Percentiles rank a stretch among this genome's conserved stretches.
phyloP scores from a whole-genome alignment of 92 coral and sea anemone genomes.

The Blastomussa wellsi region DNA sequence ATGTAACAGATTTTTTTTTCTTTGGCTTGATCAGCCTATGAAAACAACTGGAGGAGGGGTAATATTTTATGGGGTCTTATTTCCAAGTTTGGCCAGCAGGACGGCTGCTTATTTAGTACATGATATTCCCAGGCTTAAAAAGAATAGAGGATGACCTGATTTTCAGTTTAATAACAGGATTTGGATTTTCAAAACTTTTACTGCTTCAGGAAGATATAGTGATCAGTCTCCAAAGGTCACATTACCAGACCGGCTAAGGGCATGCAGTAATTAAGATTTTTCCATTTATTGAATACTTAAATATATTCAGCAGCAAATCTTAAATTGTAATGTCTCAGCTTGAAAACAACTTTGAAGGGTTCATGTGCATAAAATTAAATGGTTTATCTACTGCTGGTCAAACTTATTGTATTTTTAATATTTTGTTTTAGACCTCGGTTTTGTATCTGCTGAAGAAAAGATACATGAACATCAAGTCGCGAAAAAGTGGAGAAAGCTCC shows the following conservation, averaged over 20 bases:
- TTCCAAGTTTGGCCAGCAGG: neutral
- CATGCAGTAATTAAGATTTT: neutral
- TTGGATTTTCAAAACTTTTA: neutral
- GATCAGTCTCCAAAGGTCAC: neutral
- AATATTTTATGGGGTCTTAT: neutral
- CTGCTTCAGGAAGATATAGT: neutral
- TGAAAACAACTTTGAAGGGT: neutral
- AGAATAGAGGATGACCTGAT: neutral
- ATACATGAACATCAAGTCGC: slow-evolving; percentile 18
- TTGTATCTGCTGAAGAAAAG: slow-evolving; percentile 19
- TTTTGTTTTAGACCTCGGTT: slow-evolving; percentile 12
- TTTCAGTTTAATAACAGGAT: neutral
- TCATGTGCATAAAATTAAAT: neutral
- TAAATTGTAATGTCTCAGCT: neutral
- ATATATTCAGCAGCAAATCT: neutral
- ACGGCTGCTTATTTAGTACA: slow-evolving; percentile 16
- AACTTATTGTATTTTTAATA: neutral
- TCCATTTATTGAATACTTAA: neutral
- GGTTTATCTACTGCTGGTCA: neutral
- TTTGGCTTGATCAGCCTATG: neutral
- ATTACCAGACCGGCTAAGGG: neutral
- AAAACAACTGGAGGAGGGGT: neutral
- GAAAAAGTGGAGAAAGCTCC: slow-evolving; percentile 10
- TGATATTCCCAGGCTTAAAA: neutral
- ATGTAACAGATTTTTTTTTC: neutral